These are phyloP conservation scores for Caenorhabditis sp. DNA, from an alignment of 2,888 invertebrate genomes.

Conservation along the genomic window DNA sequence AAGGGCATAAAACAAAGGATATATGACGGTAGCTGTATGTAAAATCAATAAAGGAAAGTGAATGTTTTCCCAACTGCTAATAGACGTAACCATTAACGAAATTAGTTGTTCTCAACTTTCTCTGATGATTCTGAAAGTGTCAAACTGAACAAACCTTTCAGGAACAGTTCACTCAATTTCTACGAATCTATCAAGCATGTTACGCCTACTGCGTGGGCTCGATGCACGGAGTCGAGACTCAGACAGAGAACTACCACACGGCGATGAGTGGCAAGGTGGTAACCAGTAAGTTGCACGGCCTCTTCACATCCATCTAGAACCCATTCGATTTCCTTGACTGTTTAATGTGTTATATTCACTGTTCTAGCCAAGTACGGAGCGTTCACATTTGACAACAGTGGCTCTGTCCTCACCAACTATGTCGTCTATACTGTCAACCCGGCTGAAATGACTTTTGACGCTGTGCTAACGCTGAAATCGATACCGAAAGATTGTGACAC, in stretches of 20 bases:
- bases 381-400: conserved; percentile 50
- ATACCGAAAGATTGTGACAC: conserved; percentile 47
- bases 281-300: conserved; percentile 12
- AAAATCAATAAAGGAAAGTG: background rate
- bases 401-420: conserved; percentile 43
- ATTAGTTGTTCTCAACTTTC: too few species aligned
- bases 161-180: conserved; percentile 45
- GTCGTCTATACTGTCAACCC: conserved; percentile 44
- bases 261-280: conserved; percentile 49
- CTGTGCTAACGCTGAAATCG: conserved; percentile 42
- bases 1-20: background rate
- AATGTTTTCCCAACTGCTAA: too few species aligned
- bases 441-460: conserved; percentile 22
- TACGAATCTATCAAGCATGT: conserved; percentile 61
- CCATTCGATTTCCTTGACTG: background rate
- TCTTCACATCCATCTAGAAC: too few species aligned
- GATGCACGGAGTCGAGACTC: conserved; percentile 39
- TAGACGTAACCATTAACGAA: too few species aligned
- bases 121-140: background rate
- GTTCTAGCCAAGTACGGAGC: conserved; percentile 57
- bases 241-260: conserved; percentile 43
- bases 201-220: conserved; percentile 64
- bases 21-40: background rate
- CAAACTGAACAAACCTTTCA: background rate
- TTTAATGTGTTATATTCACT: background rate